Evolutionary conservation across 1,140 invertebrate genomes (phyloP), one percentile per base, ranked within the genome.

Genomic region (Panagrolaimus sp.): DNA sequence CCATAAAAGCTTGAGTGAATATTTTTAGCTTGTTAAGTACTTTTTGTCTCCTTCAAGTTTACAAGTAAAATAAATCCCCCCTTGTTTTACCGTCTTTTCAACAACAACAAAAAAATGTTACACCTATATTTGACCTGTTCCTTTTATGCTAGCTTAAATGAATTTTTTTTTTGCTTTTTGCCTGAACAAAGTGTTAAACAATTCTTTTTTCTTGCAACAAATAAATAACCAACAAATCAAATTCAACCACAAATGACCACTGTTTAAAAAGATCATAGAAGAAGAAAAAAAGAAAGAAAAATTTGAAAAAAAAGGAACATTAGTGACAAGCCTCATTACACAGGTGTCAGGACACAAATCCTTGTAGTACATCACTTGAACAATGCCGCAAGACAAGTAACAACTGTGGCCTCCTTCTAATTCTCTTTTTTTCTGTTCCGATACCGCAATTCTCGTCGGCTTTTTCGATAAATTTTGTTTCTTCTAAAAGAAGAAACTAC

Each of bases 311-410:
- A 20, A 20, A 57, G 27, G 51, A 27, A 20, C 51, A 27, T 25
- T 9, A 57, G 51, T 57, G 51, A 57, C 51, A 27, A 27, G 20
- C 9, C 20, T 57, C 51, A 57, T 57, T 57, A 57, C 51, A 57
- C 51, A 57, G 51, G 51, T 57, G 51, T 57, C 51, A 57, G 51
- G 27, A 57, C 51, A 27, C 51, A 57, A 57, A 57, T 57, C 51
- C 27, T 57, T 57, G 51, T 57, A 57, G 51, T 57, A 57, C 51
- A 57, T 57, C 51, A 57, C 20, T 57, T 57, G 20, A 57, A 57
- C 51, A 57, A 57, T 27, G 51, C 51, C 51, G 51, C 51, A 27
- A 27, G 51, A 57, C 51, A 57, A 57, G 51, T 27, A 27, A 57
- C 51, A 57, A 57, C 51, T 57, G 51, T 20, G 20, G 51, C 51